Percentiles rank a stretch among this genome's conserved stretches.
Evolutionary conservation across 2,888 invertebrate species (phyloP).

Genomic region (Eupithecia abbreviata): DNA sequence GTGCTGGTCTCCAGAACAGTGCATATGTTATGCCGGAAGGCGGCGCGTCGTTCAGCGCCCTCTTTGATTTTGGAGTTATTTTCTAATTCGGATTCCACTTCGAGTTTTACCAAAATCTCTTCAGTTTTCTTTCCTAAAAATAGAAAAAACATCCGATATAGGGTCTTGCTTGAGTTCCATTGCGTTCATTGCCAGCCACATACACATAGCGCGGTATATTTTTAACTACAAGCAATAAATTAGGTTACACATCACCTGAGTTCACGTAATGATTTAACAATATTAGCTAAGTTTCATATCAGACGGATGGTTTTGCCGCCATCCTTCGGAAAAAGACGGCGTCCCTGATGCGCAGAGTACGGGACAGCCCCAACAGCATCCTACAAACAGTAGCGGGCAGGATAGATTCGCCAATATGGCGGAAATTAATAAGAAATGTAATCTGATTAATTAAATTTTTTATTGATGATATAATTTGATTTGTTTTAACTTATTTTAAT

Average conservation of each 20-base stretch:
- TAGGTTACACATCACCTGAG: not conserved
- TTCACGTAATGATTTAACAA: not conserved
- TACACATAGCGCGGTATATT: slow-evolving; percentile 3
- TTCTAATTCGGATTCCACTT: slow-evolving; percentile 59
- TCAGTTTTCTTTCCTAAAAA: slow-evolving; percentile 78
- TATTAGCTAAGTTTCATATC: not conserved
- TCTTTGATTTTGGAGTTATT: slow-evolving; percentile 47
- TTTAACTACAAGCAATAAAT: slow-evolving; percentile 20
- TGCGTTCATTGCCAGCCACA: slow-evolving; percentile 9
- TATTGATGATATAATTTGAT: too few relatives aligned
- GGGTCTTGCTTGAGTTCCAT: slow-evolving; percentile 52
- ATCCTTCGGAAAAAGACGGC: too few relatives aligned
- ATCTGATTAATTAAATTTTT: too few relatives aligned
- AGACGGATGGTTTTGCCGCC: too few relatives aligned
- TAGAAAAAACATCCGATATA: slow-evolving; percentile 77
- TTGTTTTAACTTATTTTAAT: too few relatives aligned
- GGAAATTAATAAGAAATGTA: too few relatives aligned
- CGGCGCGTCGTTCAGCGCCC: slow-evolving; percentile 64
- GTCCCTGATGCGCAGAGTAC: too few relatives aligned
- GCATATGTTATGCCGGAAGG: slow-evolving; percentile 72
- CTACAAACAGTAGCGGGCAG: too few relatives aligned
- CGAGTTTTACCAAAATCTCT: slow-evolving; percentile 63
- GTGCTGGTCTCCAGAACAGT: slow-evolving; percentile 70
- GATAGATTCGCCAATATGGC: too few relatives aligned
- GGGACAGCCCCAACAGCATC: too few relatives aligned